Conservation (phyloP, 1,140 invertebrate species). For the Lepidurus packardi region DNA sequence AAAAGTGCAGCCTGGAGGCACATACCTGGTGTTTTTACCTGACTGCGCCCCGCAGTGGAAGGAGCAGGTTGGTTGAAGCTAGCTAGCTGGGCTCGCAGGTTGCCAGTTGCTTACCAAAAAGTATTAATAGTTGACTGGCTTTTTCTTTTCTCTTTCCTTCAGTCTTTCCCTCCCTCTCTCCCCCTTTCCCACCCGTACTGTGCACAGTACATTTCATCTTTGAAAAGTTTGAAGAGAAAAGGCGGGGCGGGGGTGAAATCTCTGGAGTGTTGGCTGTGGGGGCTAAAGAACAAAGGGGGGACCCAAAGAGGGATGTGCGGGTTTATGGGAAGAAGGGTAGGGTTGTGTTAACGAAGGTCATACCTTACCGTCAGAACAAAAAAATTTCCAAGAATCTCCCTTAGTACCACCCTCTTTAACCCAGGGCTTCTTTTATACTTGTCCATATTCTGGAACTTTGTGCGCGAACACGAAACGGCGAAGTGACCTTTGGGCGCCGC, state of each 20-base stretch:
- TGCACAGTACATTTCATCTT: too few relatives aligned
- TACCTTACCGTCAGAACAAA: background rate
- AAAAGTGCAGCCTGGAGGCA: background rate
- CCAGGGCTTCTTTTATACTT: background rate
- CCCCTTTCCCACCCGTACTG: background rate
- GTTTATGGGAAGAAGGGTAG: background rate
- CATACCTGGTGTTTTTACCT: background rate
- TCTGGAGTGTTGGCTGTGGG: background rate
- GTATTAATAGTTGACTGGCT: background rate
- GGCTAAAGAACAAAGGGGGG: background rate
- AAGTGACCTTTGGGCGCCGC: constrained; percentile 17
- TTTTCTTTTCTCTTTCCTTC: background rate
- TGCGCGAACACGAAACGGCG: constrained; percentile 2
- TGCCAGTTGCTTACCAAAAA: background rate
- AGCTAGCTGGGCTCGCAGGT: background rate
- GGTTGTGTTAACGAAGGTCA: background rate
- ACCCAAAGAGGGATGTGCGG: background rate
- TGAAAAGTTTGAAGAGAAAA: background rate
- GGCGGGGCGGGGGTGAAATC: background rate
- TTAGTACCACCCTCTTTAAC: background rate
- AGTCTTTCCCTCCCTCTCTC: background rate
- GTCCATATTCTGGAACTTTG: background rate
- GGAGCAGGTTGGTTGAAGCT: constrained; percentile 1
- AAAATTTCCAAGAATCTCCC: background rate
- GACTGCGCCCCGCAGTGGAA: background rate